Evolutionary conservation across 2,113 vertebrate species (phyloP).

Genomic region (Aviceda subcristata): DNA sequence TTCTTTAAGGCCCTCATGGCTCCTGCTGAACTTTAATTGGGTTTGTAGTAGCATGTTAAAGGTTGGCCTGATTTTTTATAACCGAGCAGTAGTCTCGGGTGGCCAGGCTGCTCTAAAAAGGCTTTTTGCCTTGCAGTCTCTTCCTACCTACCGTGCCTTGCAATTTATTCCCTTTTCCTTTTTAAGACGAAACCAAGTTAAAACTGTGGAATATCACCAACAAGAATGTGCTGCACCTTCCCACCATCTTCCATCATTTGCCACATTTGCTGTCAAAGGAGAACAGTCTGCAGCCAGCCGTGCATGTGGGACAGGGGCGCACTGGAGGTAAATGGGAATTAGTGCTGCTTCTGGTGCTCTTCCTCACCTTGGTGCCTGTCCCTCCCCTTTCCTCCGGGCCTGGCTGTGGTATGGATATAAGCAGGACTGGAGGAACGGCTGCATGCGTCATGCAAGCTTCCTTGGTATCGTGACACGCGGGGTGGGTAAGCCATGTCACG

Average conservation of each 20-base stretch:
- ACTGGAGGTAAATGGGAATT: conserved; percentile 85
- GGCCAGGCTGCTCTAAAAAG: conserved; percentile 54
- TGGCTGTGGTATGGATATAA: neutral
- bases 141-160: conserved; percentile 20
- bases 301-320: conserved; percentile 93
- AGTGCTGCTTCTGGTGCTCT: conserved; percentile 41
- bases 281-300: conserved; percentile 91
- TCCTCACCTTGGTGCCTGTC: conserved; percentile 27
- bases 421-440: conserved; percentile 33
- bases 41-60: conserved; percentile 55
- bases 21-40: conserved; percentile 51
- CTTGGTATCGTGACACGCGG: neutral
- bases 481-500: neutral
- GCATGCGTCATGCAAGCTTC: conserved; percentile 45
- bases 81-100: conserved; percentile 25
- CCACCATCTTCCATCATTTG: conserved; percentile 97
- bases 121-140: conserved; percentile 48
- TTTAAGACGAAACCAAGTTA: conserved; percentile 90
- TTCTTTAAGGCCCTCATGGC: conserved; percentile 39
- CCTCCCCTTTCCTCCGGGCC: neutral
- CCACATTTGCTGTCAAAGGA: conserved; percentile 96
- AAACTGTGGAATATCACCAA: conserved; percentile 95
- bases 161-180: conserved; percentile 62
- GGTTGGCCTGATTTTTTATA: conserved; percentile 56
- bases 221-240: conserved; percentile 93